These are phyloP conservation scores for Tapirus terrestris DNA, from an alignment of 2,113 vertebrate species.

Conservation along the genomic window DNA sequence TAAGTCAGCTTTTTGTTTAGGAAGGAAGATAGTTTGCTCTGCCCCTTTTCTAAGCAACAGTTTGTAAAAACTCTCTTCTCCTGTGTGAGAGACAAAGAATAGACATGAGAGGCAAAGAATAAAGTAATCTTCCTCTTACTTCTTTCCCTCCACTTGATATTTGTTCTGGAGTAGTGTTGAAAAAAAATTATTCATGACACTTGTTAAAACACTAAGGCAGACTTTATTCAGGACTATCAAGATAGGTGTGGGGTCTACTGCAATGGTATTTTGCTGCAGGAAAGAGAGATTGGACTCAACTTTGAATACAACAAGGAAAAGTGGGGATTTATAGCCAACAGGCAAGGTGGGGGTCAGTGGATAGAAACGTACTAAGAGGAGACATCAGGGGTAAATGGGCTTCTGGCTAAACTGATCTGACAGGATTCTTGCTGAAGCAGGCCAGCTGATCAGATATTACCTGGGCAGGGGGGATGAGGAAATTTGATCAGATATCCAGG, in stretches of 20 bases:
- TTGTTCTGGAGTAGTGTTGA: background rate
- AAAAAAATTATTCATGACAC: background rate
- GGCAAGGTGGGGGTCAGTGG: background rate
- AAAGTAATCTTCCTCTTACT: background rate
- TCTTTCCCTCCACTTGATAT: background rate
- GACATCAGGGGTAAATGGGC: background rate
- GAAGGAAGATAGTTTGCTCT: background rate
- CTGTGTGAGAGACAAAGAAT: background rate
- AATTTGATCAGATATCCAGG: background rate
- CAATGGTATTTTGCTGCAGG: background rate
- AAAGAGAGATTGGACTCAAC: background rate
- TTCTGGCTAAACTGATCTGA: background rate
- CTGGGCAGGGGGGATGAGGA: background rate
- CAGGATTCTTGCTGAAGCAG: background rate
- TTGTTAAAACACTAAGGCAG: background rate
- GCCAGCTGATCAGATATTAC: background rate
- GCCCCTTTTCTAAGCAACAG: background rate
- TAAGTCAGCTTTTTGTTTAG: background rate
- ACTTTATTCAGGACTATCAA: background rate
- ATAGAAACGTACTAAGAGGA: background rate
- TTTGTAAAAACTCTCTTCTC: background rate
- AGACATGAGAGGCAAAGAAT: background rate
- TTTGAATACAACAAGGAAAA: background rate
- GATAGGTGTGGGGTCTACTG: no score
- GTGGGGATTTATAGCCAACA: background rate